A percentile compares a stretch with the other conserved stretches of the same genome.
Conservation (phyloP, 2,113 vertebrate genomes). For the Caracal caracal region DNA sequence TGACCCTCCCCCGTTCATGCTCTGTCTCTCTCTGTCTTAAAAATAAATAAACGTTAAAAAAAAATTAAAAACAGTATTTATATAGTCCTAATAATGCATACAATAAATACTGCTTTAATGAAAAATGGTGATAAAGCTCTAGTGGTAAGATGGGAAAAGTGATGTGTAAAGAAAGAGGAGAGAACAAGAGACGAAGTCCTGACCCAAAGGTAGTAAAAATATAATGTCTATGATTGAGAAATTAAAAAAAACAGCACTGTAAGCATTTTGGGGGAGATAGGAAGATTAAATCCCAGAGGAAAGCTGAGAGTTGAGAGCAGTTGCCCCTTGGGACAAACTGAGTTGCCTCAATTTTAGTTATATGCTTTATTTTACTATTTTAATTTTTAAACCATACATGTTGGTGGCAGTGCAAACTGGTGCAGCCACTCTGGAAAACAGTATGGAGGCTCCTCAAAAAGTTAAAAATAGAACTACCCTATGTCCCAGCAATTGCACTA, state of each 20-base stretch:
- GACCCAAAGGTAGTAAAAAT: neutral
- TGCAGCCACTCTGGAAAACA: no score
- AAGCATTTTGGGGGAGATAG: neutral
- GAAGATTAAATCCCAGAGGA: neutral
- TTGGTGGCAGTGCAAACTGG: no score
- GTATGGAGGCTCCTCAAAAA: no score
- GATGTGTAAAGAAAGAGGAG: neutral
- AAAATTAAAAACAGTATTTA: neutral
- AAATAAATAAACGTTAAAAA: no score
- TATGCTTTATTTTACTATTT: neutral
- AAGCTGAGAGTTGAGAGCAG: neutral
- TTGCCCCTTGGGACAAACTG: neutral
- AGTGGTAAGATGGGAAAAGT: neutral
- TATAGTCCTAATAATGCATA: neutral
- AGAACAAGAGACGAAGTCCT: neutral
- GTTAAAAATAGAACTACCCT: no score
- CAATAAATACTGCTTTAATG: neutral
- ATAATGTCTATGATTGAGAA: neutral
- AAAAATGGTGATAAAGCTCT: neutral
- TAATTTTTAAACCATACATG: neutral
- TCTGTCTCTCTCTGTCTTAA: no score
- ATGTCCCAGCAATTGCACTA: no score
- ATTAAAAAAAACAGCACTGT: neutral
- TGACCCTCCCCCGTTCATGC: no score
- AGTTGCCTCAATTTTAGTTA: neutral